Evolutionary conservation across 2,797 vertebrate genomes (phyloP), one percentile per base, ranked within the genome.

Genomic region (Varecia variegata): DNA sequence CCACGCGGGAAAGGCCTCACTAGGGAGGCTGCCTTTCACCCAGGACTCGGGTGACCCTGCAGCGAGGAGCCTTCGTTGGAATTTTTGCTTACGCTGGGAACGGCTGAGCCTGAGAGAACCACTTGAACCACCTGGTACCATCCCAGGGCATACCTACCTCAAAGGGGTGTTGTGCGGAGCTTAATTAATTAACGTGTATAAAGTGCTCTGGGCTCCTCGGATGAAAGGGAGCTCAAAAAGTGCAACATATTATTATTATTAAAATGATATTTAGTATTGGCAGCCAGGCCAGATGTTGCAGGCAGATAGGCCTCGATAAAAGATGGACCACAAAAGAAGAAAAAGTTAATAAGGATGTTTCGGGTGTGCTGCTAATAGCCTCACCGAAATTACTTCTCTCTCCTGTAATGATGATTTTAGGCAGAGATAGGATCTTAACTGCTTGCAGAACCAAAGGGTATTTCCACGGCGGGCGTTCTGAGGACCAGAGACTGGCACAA

Each of bases 401-500:
- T 80, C 56, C 93, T 32, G 30, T 93, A 56, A 97, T 95, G 93
- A 97, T 67, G 94, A 88, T 77, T 76, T 43, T 0, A 8, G 62
- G n/a, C 67, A 65, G 23, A 92, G 97, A 97, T 97, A 97, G 86
- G 38, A 96, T 97, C 97, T 95, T 86, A 98, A 98, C 98, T 97
- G 97, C 98, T 97, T n/a, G 97, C 98, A 98, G 98, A 98, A 99
- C 99, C 97, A 96, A 98, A 99, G 99, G 99, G 98, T 99, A 99
- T 99, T 99, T 99, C 99, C 99, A 98, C 98, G 98, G 98, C 98
- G 98, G 98, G 98, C 98, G 98, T 98, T 97, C 97, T 98, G 98
- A 98, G 98, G 98, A 97, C 97, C 98, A 13, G 81, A 88, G 67
- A n/a, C 76, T 1, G 79, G 71, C 2, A 2, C 76, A 38, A 58